phyloP scores from a whole-genome alignment of 2,888 invertebrate genomes.

The Esperia sulphurella region DNA sequence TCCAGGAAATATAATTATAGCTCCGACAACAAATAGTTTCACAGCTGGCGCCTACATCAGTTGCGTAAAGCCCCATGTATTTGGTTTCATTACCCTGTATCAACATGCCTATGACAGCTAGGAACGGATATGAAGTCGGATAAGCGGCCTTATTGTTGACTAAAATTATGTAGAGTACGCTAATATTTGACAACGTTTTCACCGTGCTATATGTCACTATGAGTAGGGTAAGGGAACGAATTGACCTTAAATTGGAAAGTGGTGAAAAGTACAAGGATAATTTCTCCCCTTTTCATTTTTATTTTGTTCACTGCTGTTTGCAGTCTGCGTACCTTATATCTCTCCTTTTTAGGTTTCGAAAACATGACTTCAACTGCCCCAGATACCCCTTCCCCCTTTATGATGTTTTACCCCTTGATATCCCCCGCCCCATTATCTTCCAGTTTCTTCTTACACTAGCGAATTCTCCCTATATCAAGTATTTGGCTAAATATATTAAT shows the following conservation, averaged over 20 bases:
- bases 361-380: too few relatives aligned
- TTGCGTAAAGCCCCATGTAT: constrained; percentile 21
- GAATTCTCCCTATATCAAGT: too few relatives aligned
- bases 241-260: background rate
- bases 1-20: background rate
- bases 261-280: background rate
- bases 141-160: constrained; percentile 22
- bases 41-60: background rate
- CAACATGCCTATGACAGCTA: constrained; percentile 22
- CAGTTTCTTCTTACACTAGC: too few relatives aligned
- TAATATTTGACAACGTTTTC: constrained; percentile 42
- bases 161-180: constrained; percentile 37
- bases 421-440: too few relatives aligned
- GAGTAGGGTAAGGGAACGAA: constrained; percentile 2
- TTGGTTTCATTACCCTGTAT: constrained; percentile 45
- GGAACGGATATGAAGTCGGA: constrained; percentile 3
- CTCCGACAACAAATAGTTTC: constrained; percentile 6
- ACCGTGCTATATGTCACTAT: constrained; percentile 28
- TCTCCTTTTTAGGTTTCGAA: too few relatives aligned
- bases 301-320: background rate
- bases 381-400: too few relatives aligned
- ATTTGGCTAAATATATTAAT: too few relatives aligned
- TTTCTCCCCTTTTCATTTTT: background rate
- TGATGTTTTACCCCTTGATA: too few relatives aligned
- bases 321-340: too few relatives aligned